These are phyloP conservation scores for Penaeus chinensis DNA, from an alignment of 1,140 invertebrate species.

Conservation along the genomic window DNA sequence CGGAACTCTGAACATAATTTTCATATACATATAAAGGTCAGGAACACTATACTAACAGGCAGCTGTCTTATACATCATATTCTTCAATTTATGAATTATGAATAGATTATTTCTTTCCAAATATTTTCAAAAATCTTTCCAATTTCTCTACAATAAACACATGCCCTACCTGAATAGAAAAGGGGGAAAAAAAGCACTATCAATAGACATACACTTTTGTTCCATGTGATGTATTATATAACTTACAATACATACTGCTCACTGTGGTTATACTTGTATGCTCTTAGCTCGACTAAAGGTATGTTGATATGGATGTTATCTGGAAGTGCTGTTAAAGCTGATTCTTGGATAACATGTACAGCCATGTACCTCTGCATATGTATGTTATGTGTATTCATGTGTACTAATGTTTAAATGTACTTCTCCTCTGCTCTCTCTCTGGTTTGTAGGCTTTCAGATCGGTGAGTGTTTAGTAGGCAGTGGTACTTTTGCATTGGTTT, in stretches of 20 bases:
- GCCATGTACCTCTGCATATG: slow-evolving; percentile 59
- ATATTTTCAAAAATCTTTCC: not conserved
- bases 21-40: no score
- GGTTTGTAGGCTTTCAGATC: slow-evolving; percentile 70
- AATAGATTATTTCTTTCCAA: no score
- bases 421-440: slow-evolving; percentile 58
- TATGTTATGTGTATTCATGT: slow-evolving; percentile 60
- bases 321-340: slow-evolving; percentile 21
- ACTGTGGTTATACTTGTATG: slow-evolving; percentile 43
- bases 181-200: not conserved
- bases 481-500: slow-evolving; percentile 11
- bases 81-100: no score
- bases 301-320: slow-evolving; percentile 49
- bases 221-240: not conserved
- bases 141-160: no score
- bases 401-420: slow-evolving; percentile 59
- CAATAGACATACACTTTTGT: not conserved
- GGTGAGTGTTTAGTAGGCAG: slow-evolving; percentile 68
- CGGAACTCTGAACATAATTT: no score
- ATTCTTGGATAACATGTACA: slow-evolving; percentile 46
- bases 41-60: no score
- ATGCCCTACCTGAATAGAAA: no score
- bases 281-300: slow-evolving; percentile 47
- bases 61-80: no score
- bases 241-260: slow-evolving; percentile 32